Evolutionary conservation across 2,113 vertebrate species (phyloP), one percentile per base, ranked within the genome.

Genomic region (Motacilla alba): DNA sequence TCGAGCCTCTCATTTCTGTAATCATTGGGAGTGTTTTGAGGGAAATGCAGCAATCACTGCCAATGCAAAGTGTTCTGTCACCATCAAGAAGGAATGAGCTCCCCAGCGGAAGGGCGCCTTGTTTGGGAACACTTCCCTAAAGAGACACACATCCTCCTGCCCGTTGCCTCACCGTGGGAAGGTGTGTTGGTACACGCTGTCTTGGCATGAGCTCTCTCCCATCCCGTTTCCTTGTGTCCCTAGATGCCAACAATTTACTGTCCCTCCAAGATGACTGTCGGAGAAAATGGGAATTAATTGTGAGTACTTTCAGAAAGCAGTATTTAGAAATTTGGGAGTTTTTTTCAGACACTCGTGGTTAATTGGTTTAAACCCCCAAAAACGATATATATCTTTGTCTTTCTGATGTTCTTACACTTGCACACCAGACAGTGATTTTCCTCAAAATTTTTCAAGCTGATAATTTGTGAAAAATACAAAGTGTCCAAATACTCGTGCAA

Each of bases 141-240:
- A 85, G 39, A 0, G 0, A 60, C 22, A 49, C 26, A 16, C 31
- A 47, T 31, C 60, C 19, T 63, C 79, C 72, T 31, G 63, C 75
- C 53, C 59, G 8, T 49, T 4, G 0, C n/a, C 43, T 66, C 49
- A 4, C 46, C 0, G 0, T 49, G 74, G 50, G 63, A 91, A 87
- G 39, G 30, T 4, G 21, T 27, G 37, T 9, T 66, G 62, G 39
- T 21, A 18, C 35, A 11, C 13, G 11, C 13, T 49, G 19, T 31
- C 44, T 67, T 15, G 15, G 39, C 21, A 33, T 5, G 20, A 50
- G 10, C 20, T 72, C 33, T 66, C 39, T 56, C 56, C 19, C 17
- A 13, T 52, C 33, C 43, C 4, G 15, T 46, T 44, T 72, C 52
- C 26, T 53, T 13, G 3, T 5, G 41, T 37, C 28, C 50, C 23